phyloP scores from a whole-genome alignment of 2,888 invertebrate species.

The Holacanthella duospinosa region DNA sequence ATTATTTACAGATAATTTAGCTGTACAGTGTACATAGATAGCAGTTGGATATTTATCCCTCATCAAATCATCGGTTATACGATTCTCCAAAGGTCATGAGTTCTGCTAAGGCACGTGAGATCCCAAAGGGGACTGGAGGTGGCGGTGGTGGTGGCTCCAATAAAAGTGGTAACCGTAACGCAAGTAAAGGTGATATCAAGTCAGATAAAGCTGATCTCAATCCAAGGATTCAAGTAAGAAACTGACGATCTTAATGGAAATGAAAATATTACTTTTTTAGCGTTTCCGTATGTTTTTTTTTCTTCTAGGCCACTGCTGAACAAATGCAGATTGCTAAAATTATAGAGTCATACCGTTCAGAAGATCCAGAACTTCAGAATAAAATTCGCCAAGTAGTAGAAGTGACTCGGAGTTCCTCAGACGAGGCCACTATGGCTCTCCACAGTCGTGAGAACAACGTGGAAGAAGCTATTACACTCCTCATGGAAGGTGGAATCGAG shows the following conservation, averaged over 20 bases:
- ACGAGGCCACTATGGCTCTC: slow-evolving; percentile 82
- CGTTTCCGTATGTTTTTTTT: too few species aligned
- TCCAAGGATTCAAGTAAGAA: slow-evolving; percentile 45
- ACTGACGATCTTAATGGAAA: too few species aligned
- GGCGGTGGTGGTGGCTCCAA: slow-evolving; percentile 28
- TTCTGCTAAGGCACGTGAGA: slow-evolving; percentile 1
- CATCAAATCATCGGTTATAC: too few species aligned
- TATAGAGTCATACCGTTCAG: slow-evolving; percentile 55
- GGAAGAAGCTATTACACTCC: slow-evolving; percentile 67
- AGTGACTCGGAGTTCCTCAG: slow-evolving; percentile 77
- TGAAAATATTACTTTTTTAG: too few species aligned
- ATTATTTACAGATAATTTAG: slow-evolving; percentile 25
- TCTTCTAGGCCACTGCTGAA: slow-evolving; percentile 70
- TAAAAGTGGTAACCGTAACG: slow-evolving; percentile 44
- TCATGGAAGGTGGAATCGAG: slow-evolving; percentile 62
- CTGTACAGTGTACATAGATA: slow-evolving; percentile 38
- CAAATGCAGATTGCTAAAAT: slow-evolving; percentile 75
- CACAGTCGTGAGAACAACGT: slow-evolving; percentile 87
- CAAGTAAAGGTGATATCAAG: slow-evolving; percentile 50
- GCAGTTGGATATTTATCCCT: too few species aligned
- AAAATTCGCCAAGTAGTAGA: slow-evolving; percentile 68
- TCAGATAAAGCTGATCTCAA: slow-evolving; percentile 50
- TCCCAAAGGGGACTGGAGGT: neutral
- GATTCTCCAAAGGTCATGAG: too few species aligned
- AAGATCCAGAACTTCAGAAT: slow-evolving; percentile 52